A percentile compares a stretch with the other conserved stretches of the same genome.
phyloP scores from a whole-genome alignment of 2,113 vertebrate genomes.

The Tinamus guttatus region DNA sequence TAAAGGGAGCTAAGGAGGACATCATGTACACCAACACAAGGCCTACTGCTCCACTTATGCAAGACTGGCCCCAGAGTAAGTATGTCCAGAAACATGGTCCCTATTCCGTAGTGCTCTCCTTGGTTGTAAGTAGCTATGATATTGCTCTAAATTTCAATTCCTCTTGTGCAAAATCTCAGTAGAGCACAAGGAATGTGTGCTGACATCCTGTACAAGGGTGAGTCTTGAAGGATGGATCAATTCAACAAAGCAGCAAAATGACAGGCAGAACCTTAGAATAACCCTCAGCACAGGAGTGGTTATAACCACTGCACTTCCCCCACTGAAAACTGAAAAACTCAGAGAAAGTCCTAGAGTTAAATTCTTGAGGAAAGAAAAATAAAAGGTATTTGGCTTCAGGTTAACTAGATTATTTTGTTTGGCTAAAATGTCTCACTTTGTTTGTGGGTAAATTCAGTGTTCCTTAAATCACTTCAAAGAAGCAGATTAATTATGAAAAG shows the following conservation, averaged over 20 bases:
- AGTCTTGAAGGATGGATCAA: not conserved
- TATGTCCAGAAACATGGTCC: not conserved
- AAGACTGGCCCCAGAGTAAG: not conserved
- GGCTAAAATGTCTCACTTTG: not conserved
- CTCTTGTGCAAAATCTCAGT: not conserved
- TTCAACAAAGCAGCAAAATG: not conserved
- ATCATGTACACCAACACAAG: not conserved
- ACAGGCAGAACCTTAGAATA: not conserved
- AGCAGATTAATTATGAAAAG: not conserved
- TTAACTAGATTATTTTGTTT: not conserved
- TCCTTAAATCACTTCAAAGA: not conserved
- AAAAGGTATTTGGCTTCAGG: not conserved
- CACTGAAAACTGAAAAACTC: not conserved
- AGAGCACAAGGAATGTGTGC: not conserved
- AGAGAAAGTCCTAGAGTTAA: not conserved
- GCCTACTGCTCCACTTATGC: not conserved
- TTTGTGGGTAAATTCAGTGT: not conserved
- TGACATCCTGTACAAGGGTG: not conserved
- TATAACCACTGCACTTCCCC: not conserved
- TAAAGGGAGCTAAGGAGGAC: not conserved
- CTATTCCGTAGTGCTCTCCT: not conserved
- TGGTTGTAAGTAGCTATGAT: not conserved
- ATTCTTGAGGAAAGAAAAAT: not conserved
- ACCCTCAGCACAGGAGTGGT: not conserved
- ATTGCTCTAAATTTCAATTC: not conserved